A percentile compares a stretch with the other conserved stretches of the same genome.
Evolutionary conservation across 2,113 vertebrate species (phyloP).

Genomic region (Tylochromis polylepis): DNA sequence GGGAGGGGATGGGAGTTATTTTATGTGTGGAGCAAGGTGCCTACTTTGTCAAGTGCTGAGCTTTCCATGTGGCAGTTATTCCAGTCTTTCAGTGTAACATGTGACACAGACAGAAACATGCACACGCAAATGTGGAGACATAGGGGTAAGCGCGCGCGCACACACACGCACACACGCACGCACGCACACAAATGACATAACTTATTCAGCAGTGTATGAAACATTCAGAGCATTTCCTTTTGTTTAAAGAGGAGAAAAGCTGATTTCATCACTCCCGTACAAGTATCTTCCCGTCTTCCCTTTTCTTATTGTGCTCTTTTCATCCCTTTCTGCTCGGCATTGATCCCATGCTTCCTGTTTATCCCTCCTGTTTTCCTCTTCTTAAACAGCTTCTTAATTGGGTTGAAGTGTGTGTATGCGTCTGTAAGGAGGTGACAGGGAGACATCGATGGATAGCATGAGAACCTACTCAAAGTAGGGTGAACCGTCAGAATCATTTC

Average conservation of each 20-base stretch:
- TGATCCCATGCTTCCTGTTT: not conserved
- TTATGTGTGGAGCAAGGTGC: not conserved
- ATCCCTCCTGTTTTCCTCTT: not conserved
- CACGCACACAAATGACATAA: conserved; percentile 24
- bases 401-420: conserved; percentile 2
- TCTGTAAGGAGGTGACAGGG: not conserved
- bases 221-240: conserved; percentile 63
- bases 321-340: not conserved
- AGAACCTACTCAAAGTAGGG: conserved; percentile 35
- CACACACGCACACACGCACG: rapidly evolving
- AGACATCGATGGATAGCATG: not conserved
- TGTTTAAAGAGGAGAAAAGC: conserved; percentile 62
- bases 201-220: conserved; percentile 67
- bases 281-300: conserved; percentile 15
- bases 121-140: not conserved
- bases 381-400: conserved; percentile 13
- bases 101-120: not conserved
- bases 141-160: rapidly evolving
- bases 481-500: conserved; percentile 50
- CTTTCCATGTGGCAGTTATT: not conserved
- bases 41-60: conserved; percentile 13
- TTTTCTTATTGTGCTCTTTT: not conserved
- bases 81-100: not conserved
- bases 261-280: conserved; percentile 41
- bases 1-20: not conserved